Evolutionary conservation across 2,113 vertebrate genomes (phyloP).

Genomic region (Sinocyclocheilus rhinocerous): DNA sequence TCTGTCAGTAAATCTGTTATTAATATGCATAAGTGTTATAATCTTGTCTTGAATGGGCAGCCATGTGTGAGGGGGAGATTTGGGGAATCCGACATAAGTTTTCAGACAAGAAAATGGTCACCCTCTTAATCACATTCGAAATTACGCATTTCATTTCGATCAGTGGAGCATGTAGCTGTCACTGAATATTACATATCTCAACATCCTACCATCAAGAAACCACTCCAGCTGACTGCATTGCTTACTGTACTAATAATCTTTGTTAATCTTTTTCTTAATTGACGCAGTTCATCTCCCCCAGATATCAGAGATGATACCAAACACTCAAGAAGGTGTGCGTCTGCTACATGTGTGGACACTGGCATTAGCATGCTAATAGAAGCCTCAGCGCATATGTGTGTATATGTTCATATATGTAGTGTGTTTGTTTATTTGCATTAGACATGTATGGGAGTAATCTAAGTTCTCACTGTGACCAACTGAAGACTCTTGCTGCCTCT

Average conservation of each 20-base stretch:
- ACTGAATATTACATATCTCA: slow-evolving; percentile 42
- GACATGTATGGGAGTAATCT: background rate
- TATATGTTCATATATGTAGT: background rate
- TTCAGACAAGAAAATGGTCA: slow-evolving; percentile 54
- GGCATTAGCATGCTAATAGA: background rate
- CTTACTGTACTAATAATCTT: slow-evolving; percentile 46
- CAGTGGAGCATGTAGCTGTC: slow-evolving; percentile 37
- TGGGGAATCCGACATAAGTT: slow-evolving; percentile 55
- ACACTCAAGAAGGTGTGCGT: background rate
- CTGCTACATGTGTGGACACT: background rate
- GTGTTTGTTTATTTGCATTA: slow-evolving; percentile 1
- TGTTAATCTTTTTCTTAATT: slow-evolving; percentile 55
- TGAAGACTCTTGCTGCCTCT: slow-evolving; percentile 35
- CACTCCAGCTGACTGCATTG: slow-evolving; percentile 47
- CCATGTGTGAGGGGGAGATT: slow-evolving; percentile 50
- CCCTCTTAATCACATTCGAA: slow-evolving; percentile 53
- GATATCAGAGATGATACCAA: slow-evolving; percentile 44
- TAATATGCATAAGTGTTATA: slow-evolving; percentile 60
- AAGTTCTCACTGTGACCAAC: slow-evolving; percentile 44
- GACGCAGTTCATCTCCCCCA: slow-evolving; percentile 31
- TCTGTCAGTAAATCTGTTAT: slow-evolving; percentile 59
- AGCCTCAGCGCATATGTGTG: background rate
- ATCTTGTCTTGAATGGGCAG: slow-evolving; percentile 56
- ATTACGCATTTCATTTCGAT: slow-evolving; percentile 52
- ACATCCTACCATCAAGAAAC: slow-evolving; percentile 41